Evolutionary conservation across 2,888 invertebrate genomes (phyloP), one percentile per base, ranked within the genome.

Genomic region (Yponomeuta sedellus): DNA sequence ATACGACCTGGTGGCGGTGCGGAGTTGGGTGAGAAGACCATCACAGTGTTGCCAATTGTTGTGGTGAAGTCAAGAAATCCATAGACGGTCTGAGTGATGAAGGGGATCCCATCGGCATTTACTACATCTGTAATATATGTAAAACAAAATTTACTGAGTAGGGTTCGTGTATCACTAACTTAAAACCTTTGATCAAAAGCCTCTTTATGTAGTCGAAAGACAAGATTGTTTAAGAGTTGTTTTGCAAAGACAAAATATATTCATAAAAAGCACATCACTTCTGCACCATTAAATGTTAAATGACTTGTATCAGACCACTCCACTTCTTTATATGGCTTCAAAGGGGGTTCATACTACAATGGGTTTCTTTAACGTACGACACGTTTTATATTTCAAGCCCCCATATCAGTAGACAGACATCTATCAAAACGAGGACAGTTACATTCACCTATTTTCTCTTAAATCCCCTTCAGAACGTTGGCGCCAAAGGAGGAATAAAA

Each of bases 31-130:
- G 97, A 97, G 85, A 98, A 98, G 52, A 98, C 95, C 97, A 98
- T 98, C 66, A 98, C 95, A 16, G 98, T 98, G 82, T 97, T 97
- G 69, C 97, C 97, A 76, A 98, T 97, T 4, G 97, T 97, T 0
- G 98, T 98, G 65, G 97, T 97, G 84, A 98, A 98, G 86, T 98
- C 97, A 72, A 97, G 90, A 86, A 98, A 98, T 66, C 98, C 98
- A 77, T 97, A 97, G 64, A 98, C 97, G 0, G 97, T 98, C 87
- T 97, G 97, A 22, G 97, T 98, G 70, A 96, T 91, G 71, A 94
- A 52, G 8, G 44, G 92, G 71, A 92, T 78, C 66, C 74, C 75
- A n/a, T 75, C 74, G 0, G 76, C 71, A 66, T 69, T 70, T 11
- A 78, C 39, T 67, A 68, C 68, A 69, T 71, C 77, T 79, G 75